Percentiles rank a stretch among this genome's conserved stretches.
Conservation (phyloP, 2,113 vertebrate genomes). For the Meles meles region DNA sequence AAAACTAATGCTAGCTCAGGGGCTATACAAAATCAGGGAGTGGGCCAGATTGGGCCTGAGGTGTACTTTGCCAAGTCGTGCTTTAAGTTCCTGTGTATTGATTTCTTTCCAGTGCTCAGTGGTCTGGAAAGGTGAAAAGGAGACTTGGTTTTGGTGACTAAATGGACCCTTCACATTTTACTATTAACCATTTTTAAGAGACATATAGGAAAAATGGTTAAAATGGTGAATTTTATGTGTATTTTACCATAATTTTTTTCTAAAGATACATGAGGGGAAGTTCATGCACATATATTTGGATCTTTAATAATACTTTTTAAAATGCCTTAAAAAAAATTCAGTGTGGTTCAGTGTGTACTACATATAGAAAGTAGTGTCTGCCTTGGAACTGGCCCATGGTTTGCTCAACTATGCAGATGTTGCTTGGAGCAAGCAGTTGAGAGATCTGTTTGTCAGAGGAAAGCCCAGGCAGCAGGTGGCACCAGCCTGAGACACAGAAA, state of each 20-base stretch:
- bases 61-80: background rate
- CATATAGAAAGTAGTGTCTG: constrained; percentile 19
- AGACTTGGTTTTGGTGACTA: background rate
- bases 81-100: background rate
- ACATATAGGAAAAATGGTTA: background rate
- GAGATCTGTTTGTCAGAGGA: constrained; percentile 58
- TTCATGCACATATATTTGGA: background rate
- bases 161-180: constrained; percentile 24
- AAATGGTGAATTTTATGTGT: background rate
- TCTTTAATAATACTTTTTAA: constrained; percentile 29
- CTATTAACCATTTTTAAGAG: constrained; percentile 23
- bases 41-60: background rate
- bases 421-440: constrained; percentile 36
- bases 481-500: constrained; percentile 46
- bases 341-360: background rate
- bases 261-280: background rate
- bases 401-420: constrained; percentile 46
- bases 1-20: background rate
- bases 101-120: background rate
- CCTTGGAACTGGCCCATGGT: background rate
- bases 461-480: constrained; percentile 70
- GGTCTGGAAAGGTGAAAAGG: background rate
- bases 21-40: background rate
- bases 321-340: background rate
- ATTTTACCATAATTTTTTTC: background rate